Conservation (phyloP, 2,888 invertebrate genomes). For the Polyommatus icarus region DNA sequence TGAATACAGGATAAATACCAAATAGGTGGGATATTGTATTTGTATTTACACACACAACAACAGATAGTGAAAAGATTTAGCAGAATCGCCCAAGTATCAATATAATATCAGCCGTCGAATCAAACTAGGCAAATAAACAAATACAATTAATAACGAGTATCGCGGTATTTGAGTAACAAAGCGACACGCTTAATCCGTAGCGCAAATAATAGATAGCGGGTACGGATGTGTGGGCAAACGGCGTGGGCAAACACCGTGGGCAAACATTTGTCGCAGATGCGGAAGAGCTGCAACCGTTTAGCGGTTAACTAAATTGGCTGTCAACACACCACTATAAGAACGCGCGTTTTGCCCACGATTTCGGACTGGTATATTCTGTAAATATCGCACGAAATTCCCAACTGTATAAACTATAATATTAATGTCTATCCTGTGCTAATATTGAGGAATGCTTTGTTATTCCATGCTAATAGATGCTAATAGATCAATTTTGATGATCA, state of each 20-base stretch:
- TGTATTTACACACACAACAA: neutral
- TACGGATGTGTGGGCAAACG: slow-evolving; percentile 63
- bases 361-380: neutral
- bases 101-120: neutral
- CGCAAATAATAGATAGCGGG: slow-evolving; percentile 64
- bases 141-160: slow-evolving; percentile 44
- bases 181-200: slow-evolving; percentile 58
- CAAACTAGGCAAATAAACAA: slow-evolving; percentile 35
- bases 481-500: neutral
- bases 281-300: slow-evolving; percentile 46
- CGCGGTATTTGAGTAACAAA: slow-evolving; percentile 51
- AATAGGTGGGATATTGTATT: neutral
- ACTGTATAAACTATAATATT: neutral
- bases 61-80: neutral
- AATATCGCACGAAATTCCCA: neutral
- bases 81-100: neutral
- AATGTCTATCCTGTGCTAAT: neutral
- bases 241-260: slow-evolving; percentile 52
- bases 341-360: slow-evolving; percentile 12
- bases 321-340: slow-evolving; percentile 38
- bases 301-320: slow-evolving; percentile 45
- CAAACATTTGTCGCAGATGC: slow-evolving; percentile 49
- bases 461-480: neutral
- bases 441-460: neutral
- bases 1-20: neutral